Base-by-base conservation (phyloP, 2,113 vertebrate genomes). In the Mixornis gularis region DNA sequence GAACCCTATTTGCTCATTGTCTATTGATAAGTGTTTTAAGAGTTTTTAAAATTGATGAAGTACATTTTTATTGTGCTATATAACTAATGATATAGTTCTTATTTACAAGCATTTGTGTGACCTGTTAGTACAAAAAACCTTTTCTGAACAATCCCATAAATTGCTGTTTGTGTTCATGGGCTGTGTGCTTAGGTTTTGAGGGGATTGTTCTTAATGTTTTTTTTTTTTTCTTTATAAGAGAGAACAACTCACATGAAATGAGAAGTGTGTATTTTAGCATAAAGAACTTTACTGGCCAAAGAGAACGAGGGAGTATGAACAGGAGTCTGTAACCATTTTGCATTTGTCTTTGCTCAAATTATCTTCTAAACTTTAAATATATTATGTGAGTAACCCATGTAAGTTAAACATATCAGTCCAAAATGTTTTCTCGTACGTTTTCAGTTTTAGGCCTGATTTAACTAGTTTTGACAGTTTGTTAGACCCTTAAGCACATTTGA, bases 11-110 rank as follows among this genome's bases (percentile, higher is more conserved):
- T 88, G 20, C 72, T 72, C 79, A 80, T 90, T 95, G 85, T 87
- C 66, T 89, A 92, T 96, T 94, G 77, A 84, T 40, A 94, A 62
- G 9, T 38, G 56, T 58, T 95, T 93, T 79, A 93, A 77, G 56
- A 44, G 40, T 55, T 91, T 78, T 95, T 32, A 24, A 90, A 93
- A 80, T 88, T 88, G 30, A 79, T 30, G 30, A 71, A 80, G 72
- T 88, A 88, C 76, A 52, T 84, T 88, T 94, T 92, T 93, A 86
- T 83, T 79, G 62, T 80, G 29, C 83, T 74, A 1, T 86, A 74
- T 92, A 92, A 68, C 36, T 90, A 88, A 90, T 86, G 32, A 86
- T 68, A 64, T 5, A 60, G 25, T 78, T 91, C 40, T 90, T 65
- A 79, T 90, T 95, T 93, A 80, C 59, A 90, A 72, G 92, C 72